These are phyloP conservation scores for Drosophila prosaltans DNA, from an alignment of 1,140 invertebrate species.

Conservation along the genomic window DNA sequence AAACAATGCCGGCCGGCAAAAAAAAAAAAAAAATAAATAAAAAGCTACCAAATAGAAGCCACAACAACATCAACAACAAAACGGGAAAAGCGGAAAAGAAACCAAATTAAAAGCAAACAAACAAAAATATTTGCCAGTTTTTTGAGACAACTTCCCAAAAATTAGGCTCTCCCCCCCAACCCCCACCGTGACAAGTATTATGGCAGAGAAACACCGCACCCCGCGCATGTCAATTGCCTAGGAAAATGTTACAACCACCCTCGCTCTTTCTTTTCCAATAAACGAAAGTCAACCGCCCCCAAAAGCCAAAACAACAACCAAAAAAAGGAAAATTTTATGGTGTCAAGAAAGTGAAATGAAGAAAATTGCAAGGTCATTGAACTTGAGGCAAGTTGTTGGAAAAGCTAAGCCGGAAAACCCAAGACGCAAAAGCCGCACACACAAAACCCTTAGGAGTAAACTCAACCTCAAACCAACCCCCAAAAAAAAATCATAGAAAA, in stretches of 20 bases:
- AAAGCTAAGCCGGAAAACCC: conserved; percentile 58
- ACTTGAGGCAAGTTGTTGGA: conserved; percentile 33
- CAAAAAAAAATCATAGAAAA: conserved; percentile 1
- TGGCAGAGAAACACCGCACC: neutral
- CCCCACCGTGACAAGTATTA: too few species aligned
- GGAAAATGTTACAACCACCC: conserved; percentile 45
- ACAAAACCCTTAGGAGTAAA: neutral
- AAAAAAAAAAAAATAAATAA: neutral
- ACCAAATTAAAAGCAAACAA: conserved; percentile 53
- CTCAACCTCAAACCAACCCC: conserved; percentile 44
- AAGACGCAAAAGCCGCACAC: conserved; percentile 32
- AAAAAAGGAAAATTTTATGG: conserved; percentile 41
- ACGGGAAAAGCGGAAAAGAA: neutral
- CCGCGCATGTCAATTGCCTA: conserved; percentile 27
- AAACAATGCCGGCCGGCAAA: conserved; percentile 43
- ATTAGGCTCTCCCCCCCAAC: neutral
- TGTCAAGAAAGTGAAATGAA: conserved; percentile 64
- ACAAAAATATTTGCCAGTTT: conserved; percentile 32
- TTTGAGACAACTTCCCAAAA: conserved; percentile 11
- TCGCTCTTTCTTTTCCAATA: conserved; percentile 31
- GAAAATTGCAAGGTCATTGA: conserved; percentile 71
- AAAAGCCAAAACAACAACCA: neutral
- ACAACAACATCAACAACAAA: conserved; percentile 2
- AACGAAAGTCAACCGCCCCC: conserved; percentile 18
- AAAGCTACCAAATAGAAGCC: conserved; percentile 19